A percentile compares a stretch with the other conserved stretches of the same genome.
Evolutionary conservation across 2,113 vertebrate species (phyloP).

Genomic region (Cinclus cinclus): DNA sequence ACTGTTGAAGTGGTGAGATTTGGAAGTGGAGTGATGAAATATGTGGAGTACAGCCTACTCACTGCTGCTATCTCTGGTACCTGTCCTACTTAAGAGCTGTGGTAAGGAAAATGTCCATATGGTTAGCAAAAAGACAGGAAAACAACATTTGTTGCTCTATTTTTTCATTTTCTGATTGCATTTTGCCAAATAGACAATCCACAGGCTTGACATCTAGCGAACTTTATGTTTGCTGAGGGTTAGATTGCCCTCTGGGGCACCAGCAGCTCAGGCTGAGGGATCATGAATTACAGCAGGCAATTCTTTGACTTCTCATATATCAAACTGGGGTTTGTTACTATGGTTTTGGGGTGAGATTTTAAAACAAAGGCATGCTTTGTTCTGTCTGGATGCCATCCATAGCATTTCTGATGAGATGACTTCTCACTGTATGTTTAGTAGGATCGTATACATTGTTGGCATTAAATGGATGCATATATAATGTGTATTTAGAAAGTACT

Average conservation of each 20-base stretch:
- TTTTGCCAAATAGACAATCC: neutral
- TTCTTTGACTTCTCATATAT: neutral
- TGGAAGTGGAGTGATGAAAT: conserved; percentile 45
- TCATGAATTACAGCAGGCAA: neutral
- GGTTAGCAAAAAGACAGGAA: conserved; percentile 51
- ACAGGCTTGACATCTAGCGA: neutral
- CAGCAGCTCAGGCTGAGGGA: neutral
- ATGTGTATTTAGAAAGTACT: neutral
- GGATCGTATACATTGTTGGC: neutral
- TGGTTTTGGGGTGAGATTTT: neutral
- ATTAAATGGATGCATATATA: neutral
- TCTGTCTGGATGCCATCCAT: neutral
- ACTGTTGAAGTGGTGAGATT: conserved; percentile 8
- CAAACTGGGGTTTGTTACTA: neutral
- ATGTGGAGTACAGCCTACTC: conserved; percentile 56
- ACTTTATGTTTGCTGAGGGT: neutral
- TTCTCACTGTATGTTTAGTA: neutral
- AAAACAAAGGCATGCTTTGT: neutral
- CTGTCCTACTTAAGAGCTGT: conserved; percentile 63
- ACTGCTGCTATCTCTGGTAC: conserved; percentile 60
- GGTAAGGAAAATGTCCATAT: conserved; percentile 55
- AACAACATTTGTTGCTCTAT: conserved; percentile 47
- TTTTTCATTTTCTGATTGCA: neutral
- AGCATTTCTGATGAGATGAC: neutral
- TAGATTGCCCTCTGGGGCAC: neutral